These are phyloP conservation scores for Tetragonula clypearis DNA, from an alignment of 1,140 invertebrate species.

Conservation along the genomic window DNA sequence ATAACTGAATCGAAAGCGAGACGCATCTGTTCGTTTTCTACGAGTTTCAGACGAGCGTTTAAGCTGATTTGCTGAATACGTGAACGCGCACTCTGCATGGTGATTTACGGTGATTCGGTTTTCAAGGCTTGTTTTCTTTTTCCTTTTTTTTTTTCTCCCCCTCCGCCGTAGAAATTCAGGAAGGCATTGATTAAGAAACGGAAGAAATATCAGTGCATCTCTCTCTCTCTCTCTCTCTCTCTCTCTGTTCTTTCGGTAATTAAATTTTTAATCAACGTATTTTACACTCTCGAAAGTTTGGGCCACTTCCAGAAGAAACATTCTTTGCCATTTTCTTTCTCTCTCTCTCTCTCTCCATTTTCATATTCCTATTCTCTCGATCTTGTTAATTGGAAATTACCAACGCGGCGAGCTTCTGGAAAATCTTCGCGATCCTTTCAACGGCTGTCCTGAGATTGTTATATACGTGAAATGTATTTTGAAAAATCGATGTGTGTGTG, in stretches of 20 bases:
- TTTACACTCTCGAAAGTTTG: not conserved
- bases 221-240: no score
- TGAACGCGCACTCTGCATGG: no score
- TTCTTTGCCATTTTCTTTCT: not conserved
- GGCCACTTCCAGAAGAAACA: not conserved
- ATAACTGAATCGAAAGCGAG: not conserved
- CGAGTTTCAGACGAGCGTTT: not conserved
- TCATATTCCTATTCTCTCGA: not conserved
- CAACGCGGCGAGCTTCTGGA: not conserved
- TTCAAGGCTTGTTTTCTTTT: not conserved
- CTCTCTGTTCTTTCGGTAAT: not conserved
- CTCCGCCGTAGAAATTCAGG: not conserved
- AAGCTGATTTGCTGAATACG: not conserved
- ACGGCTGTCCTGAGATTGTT: not conserved
- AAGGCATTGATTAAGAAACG: not conserved
- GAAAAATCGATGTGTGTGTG: no score
- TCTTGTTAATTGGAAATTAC: not conserved
- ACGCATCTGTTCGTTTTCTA: constrained; percentile 4
- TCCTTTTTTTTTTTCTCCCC: no score
- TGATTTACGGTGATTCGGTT: not conserved
- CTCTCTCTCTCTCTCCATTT: not conserved
- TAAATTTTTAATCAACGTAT: constrained; percentile 32
- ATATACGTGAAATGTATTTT: not conserved
- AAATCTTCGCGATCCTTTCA: not conserved
- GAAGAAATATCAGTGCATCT: not conserved